Evolutionary conservation across 2,797 vertebrate species (phyloP), one percentile per base, ranked within the genome.

Genomic region (Neostethus bicornis): DNA sequence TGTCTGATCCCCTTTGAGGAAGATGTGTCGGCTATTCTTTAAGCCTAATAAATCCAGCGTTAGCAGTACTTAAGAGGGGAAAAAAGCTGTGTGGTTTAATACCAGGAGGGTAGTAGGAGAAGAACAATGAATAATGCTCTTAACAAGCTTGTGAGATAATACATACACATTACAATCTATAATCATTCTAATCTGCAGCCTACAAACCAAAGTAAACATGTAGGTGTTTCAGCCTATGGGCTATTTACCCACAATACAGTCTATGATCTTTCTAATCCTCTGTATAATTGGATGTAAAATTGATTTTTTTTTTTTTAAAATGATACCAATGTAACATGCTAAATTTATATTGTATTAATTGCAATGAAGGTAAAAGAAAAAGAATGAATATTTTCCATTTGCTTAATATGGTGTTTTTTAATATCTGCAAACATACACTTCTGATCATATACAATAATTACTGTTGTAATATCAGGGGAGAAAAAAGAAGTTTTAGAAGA

Each of bases 21-120:
- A 83, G 80, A 85, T 80, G 80, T 84, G 83, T 79, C 62, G 78
- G 73, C 84, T 79, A 66, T 74, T 78, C 75, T 80, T 88, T 88
- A 90, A 88, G 87, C 89, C 85, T 67, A 80, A 87, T 87, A 89
- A 90, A 89, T 86, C 89, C 87, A 75, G 79, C 81, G 75, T 85
- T 82, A 85, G 84, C 70, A 81, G 73, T 84, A 58, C 82, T 87
- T 87, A 86, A 87, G 75, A 83, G 59, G 71, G 58, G 54, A 57
- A 67, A n/a, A 74, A 86, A 73, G 75, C 81, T 79, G 66, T 65
- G 74, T 42, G 83, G 62, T 83, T 87, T 79, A 80, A 77, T 86
- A 78, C 28, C 66, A 61, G 61, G 20, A 70, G 62, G 75, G 77
- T 69, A 80, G 57, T 45, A 65, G 56, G 67, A 73, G 78, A 73